A percentile compares a stretch with the other conserved stretches of the same genome.
Evolutionary conservation across 1,140 invertebrate genomes (phyloP).

Genomic region (Leptestheria dahalacensis): DNA sequence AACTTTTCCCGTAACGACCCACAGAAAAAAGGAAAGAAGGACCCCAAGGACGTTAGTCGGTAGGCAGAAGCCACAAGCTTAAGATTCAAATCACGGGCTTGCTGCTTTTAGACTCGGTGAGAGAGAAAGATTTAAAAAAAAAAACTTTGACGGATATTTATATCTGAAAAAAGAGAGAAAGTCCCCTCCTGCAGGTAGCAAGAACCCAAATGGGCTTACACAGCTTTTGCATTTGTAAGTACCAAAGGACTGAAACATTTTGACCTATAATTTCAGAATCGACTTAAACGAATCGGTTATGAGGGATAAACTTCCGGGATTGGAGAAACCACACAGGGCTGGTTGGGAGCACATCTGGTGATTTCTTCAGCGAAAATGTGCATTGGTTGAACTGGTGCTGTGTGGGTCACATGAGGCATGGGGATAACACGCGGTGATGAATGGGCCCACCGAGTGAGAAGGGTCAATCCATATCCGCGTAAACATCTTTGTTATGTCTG

Average conservation of each 20-base stretch:
- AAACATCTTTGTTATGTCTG: neutral
- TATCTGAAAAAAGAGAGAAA: neutral
- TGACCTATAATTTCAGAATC: no score
- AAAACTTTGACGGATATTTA: no score
- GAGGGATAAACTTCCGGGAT: no score
- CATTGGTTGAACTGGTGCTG: neutral
- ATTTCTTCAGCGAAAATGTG: neutral
- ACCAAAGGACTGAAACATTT: no score
- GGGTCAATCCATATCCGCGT: neutral
- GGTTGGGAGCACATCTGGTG: no score
- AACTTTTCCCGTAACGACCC: no score
- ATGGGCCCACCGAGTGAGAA: neutral
- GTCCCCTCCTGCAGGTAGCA: no score
- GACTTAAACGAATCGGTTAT: no score
- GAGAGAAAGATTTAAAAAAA: neutral
- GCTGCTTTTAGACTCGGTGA: neutral
- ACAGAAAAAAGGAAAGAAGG: neutral
- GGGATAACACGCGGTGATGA: neutral
- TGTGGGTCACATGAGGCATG: neutral
- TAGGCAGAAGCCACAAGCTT: neutral
- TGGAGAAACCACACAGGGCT: no score
- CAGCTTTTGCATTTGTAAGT: no score
- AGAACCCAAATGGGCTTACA: no score
- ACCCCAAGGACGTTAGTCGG: neutral
- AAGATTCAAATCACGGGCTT: neutral